Evolutionary conservation across 2,113 vertebrate genomes (phyloP).

Genomic region (Atrichornis clamosus): DNA sequence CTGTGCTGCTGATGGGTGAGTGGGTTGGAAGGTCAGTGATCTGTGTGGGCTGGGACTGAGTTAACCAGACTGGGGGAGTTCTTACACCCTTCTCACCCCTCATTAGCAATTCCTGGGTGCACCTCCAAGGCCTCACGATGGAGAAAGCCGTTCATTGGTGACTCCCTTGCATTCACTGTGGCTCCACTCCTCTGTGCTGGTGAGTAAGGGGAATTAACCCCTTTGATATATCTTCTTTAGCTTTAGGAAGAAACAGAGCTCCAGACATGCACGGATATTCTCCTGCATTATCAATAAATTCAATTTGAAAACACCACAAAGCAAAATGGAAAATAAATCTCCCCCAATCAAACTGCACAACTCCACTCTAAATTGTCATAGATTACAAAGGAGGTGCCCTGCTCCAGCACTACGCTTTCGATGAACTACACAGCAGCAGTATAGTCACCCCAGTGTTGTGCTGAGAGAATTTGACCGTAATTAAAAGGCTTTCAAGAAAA

Average conservation of each 20-base stretch:
- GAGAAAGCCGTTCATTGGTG: background rate
- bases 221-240: background rate
- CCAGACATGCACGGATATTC: background rate
- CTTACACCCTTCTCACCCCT: background rate
- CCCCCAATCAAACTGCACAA: background rate
- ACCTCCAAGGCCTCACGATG: background rate
- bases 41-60: background rate
- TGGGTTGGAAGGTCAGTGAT: background rate
- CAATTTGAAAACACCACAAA: background rate
- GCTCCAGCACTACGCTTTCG: accelerated
- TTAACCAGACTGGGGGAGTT: background rate
- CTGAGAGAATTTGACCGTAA: background rate
- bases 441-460: background rate
- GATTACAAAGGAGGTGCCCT: background rate
- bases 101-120: background rate
- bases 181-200: background rate
- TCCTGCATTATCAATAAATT: background rate
- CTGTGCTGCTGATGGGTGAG: background rate
- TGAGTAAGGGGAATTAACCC: background rate
- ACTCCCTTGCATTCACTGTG: background rate
- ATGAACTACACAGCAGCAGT: background rate
- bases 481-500: background rate
- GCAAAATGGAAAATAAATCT: background rate
- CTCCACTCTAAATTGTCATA: background rate
- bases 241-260: background rate